Base-by-base conservation (phyloP, 2,888 invertebrate species). In the Criorhina ranunculi region DNA sequence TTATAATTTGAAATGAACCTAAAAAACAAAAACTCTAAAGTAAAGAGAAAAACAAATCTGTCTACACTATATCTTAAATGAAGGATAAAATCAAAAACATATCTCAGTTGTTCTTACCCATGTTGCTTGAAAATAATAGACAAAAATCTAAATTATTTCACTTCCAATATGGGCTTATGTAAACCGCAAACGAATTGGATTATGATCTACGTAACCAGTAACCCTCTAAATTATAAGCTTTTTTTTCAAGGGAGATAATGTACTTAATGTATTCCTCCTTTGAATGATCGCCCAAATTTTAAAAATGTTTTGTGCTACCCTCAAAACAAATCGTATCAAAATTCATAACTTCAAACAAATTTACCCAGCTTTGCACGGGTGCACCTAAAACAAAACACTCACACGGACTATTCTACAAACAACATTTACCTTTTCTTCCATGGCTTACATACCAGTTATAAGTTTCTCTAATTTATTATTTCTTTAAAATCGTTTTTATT, bases 51-150 rank as follows among this genome's bases (percentile, higher is more conserved):
- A 17, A 35, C 9, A 19, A 15, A 5, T 57, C 8, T 6, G 29
- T 15, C 42, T 12, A 64, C 53, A 53, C 33, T 19, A 12, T 12
- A 49, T n/a, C 9, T 66, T n/a, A 15, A 53, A 51, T 62, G 9
- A 40, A 44, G 11, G 31, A 78, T 62, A 51, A 69, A 62, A 76
- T 51, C 19, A 46, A 70, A 57, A 64, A 67, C 70, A 59, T 78
- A 86, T 86, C 87, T 87, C 87, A 87, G 87, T 87, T 87, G 87
- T 86, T 87, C 87, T 86, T 86, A 46, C 24, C 69, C 44, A 19
- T 70, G 51, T 51, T 44, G 37, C 55, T 64, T 80, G 80, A 29
- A 75, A 80, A 73, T 37, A 11, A 24, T 37, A 44, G 49, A 19
- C 37, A n/a, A 64, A 44, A 7, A 35, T 1, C 44, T 53, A 42